Evolutionary conservation across 2,888 invertebrate species (phyloP).

Genomic region (Mythimna ferrago): DNA sequence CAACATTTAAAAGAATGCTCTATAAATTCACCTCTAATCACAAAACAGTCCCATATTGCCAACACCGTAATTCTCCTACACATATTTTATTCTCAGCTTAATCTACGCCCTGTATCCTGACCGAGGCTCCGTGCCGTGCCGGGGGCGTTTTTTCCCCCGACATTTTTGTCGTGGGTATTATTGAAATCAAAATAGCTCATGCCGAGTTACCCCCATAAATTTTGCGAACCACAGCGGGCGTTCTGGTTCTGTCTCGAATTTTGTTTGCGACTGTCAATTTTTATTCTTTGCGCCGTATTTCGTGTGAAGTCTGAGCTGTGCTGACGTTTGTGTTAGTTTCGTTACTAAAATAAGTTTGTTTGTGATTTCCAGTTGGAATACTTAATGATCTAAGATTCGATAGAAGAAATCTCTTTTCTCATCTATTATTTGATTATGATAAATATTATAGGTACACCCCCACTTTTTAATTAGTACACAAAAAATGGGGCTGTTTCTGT

Average conservation of each 20-base stretch:
- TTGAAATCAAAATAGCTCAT: slow-evolving; percentile 69
- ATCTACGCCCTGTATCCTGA: slow-evolving; percentile 56
- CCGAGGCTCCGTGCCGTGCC: slow-evolving; percentile 53
- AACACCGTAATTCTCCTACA: slow-evolving; percentile 57
- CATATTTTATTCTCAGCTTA: slow-evolving; percentile 62
- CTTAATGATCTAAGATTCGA: too few relatives aligned
- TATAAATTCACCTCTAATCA: not conserved
- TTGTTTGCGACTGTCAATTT: slow-evolving; percentile 59
- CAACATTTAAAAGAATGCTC: too few relatives aligned
- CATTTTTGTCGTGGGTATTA: slow-evolving; percentile 69
- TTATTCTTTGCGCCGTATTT: slow-evolving; percentile 39
- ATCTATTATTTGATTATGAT: too few relatives aligned
- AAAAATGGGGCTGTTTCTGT: too few relatives aligned
- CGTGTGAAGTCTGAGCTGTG: slow-evolving; percentile 17
- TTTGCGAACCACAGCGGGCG: slow-evolving; percentile 63
- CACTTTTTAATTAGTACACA: too few relatives aligned
- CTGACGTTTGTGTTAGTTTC: slow-evolving; percentile 22
- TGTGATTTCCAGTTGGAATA: not conserved
- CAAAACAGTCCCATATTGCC: slow-evolving; percentile 45
- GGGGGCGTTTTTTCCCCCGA: slow-evolving; percentile 54
- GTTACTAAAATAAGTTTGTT: not conserved
- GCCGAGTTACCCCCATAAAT: slow-evolving; percentile 62
- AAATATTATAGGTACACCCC: too few relatives aligned
- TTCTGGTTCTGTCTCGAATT: slow-evolving; percentile 52
- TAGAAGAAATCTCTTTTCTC: too few relatives aligned